These are phyloP conservation scores for Arnoldichthys spilopterus DNA, from an alignment of 2,797 vertebrate genomes.

Conservation along the genomic window DNA sequence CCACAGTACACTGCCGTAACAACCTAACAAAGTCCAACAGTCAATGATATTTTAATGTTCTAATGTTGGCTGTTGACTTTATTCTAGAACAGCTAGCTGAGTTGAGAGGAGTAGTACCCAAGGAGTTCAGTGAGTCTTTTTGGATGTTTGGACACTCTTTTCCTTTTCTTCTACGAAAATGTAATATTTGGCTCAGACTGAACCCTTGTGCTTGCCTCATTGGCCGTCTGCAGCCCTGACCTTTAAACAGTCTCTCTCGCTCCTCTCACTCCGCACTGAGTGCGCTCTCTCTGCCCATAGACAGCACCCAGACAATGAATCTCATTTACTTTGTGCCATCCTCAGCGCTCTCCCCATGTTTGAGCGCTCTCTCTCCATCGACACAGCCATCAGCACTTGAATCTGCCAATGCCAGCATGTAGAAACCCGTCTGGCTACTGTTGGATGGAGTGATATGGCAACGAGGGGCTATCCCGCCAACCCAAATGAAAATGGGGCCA, in stretches of 20 bases:
- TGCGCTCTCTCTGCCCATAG: constrained; percentile 71
- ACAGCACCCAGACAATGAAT: constrained; percentile 74
- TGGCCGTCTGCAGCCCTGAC: constrained; percentile 75
- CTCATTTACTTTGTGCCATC: constrained; percentile 73
- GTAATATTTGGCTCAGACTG: constrained; percentile 67
- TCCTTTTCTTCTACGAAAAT: constrained; percentile 62
- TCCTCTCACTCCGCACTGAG: constrained; percentile 74
- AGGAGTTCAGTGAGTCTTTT: constrained; percentile 37
- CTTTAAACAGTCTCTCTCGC: constrained; percentile 76
- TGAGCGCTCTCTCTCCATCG: constrained; percentile 34
- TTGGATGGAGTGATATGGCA: constrained; percentile 12
- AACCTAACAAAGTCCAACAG: no score
- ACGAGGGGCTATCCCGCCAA: constrained; percentile 11
- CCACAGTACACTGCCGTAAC: no score
- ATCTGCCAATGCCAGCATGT: constrained; percentile 41
- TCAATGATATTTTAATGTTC: no score
- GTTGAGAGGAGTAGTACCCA: constrained; percentile 8
- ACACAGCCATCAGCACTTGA: constrained; percentile 34
- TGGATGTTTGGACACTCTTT: constrained; percentile 49
- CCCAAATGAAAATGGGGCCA: background rate
- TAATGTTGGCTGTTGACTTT: no score
- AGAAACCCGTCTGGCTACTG: constrained; percentile 24
- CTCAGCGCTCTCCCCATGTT: constrained; percentile 51
- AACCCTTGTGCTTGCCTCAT: constrained; percentile 71
- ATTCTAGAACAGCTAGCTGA: background rate